These are phyloP conservation scores for Gobius niger DNA, from an alignment of 2,113 vertebrate genomes.

Conservation along the genomic window DNA sequence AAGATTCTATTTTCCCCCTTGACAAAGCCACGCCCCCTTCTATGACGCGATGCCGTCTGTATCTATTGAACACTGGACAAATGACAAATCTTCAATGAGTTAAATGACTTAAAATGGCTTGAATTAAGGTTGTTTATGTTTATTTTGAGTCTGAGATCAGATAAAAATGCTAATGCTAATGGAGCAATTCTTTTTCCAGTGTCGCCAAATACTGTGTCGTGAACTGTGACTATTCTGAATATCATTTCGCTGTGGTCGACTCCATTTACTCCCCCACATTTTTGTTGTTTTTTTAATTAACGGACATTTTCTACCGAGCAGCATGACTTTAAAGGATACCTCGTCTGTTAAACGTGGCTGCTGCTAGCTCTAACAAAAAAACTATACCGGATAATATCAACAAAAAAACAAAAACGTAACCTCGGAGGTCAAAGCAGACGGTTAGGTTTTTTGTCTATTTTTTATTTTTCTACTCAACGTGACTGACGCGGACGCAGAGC, in stretches of 20 bases:
- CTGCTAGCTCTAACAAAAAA: not conserved
- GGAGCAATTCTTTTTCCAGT: too few relatives aligned
- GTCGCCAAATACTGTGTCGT: not conserved
- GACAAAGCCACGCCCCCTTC: too few relatives aligned
- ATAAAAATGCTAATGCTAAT: too few relatives aligned
- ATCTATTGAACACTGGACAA: too few relatives aligned
- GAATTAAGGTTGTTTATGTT: too few relatives aligned
- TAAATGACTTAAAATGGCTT: too few relatives aligned
- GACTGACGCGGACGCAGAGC: slow-evolving; percentile 67
- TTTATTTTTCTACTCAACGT: slow-evolving; percentile 15
- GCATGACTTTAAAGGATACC: slow-evolving; percentile 32
- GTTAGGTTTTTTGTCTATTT: not conserved
- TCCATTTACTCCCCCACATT: not conserved
- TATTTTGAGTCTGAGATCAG: too few relatives aligned
- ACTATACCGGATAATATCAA: not conserved
- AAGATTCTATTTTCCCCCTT: too few relatives aligned
- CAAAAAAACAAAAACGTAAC: slow-evolving; percentile 16
- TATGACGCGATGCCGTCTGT: too few relatives aligned
- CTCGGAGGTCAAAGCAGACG: slow-evolving; percentile 39
- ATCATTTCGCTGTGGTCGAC: not conserved
- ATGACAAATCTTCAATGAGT: too few relatives aligned
- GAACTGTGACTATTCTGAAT: not conserved
- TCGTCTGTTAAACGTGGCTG: slow-evolving; percentile 25
- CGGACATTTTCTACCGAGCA: slow-evolving; percentile 10
- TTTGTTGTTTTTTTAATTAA: slow-evolving; percentile 2